Evolutionary conservation across 1,140 invertebrate species (phyloP), one percentile per base, ranked within the genome.

Genomic region (Achatina immaculata): DNA sequence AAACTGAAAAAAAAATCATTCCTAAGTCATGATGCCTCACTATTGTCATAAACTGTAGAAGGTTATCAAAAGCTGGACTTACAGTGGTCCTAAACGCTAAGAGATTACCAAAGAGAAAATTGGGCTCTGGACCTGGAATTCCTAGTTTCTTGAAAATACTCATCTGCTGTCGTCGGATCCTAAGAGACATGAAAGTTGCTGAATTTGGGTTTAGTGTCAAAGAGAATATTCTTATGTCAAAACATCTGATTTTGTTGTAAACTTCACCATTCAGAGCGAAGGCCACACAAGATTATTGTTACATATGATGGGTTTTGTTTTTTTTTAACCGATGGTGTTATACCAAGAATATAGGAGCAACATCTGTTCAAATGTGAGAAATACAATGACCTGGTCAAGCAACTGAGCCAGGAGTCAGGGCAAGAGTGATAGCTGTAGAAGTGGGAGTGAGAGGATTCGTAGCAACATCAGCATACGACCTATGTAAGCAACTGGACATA

Each of bases 51-150:
- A n/a, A n/a, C n/a, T n/a, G n/a, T n/a, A n/a, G n/a, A n/a, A n/a
- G n/a, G n/a, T n/a, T n/a, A n/a, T n/a, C n/a, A n/a, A n/a, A n/a
- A n/a, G n/a, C n/a, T n/a, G n/a, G n/a, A 43, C 55, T 65, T 66
- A 89, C 86, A 79, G 76, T 86, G 42, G 82, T 82, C 40, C 82
- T 78, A 66, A 90, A 87, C 3, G 84, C 55, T 16, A 87, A 58
- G 34, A 91, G 71, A 86, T 91, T 92, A 43, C 91, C 91, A 82
- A 91, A 88, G 31, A 92, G 83, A 69, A 90, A 89, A 62, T 89
- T 88, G 16, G 89, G 87, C 36, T 83, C 65, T 11, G 91, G 91
- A 0, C 91, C 90, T 24, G 87, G 85, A 51, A 92, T 87, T n/a
- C 88, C 88, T 78, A 89, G 84, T 16, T 88, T 82, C 43, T 86